Evolutionary conservation across 2,888 invertebrate species (phyloP).

Genomic region (Rhogogaster chlorosoma): DNA sequence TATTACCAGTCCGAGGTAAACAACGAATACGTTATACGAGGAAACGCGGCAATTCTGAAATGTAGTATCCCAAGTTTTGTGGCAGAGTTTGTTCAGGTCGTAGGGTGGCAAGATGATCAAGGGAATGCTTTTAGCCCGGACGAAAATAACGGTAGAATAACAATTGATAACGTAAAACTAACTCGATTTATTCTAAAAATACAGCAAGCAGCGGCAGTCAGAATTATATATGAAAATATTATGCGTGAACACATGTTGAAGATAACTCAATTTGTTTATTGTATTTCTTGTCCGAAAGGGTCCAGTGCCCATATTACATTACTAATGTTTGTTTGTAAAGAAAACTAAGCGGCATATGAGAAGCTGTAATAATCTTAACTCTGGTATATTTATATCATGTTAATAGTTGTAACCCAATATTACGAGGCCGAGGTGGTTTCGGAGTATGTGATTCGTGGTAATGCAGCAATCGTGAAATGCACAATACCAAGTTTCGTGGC

Average conservation of each 20-base stretch:
- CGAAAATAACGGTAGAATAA: slow-evolving; percentile 70
- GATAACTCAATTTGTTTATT: background rate
- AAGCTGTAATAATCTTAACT: background rate
- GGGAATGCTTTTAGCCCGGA: slow-evolving; percentile 76
- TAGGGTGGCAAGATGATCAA: slow-evolving; percentile 85
- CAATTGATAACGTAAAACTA: background rate
- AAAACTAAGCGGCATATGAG: background rate
- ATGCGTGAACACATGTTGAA: background rate
- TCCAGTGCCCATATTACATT: background rate
- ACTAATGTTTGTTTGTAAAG: background rate
- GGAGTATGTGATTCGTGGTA: slow-evolving; percentile 93
- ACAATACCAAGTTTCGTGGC: slow-evolving; percentile 94
- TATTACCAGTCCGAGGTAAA: slow-evolving; percentile 94
- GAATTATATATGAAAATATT: background rate
- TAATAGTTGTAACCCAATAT: slow-evolving; percentile 91
- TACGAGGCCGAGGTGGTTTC: slow-evolving; percentile 95
- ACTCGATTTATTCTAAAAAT: background rate
- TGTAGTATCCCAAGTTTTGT: slow-evolving; percentile 95
- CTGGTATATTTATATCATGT: background rate
- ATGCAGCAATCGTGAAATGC: slow-evolving; percentile 92
- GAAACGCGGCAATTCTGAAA: slow-evolving; percentile 92
- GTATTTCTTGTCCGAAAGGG: background rate
- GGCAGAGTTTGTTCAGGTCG: slow-evolving; percentile 94
- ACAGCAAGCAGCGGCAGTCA: slow-evolving; percentile 48
- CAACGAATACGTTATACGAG: slow-evolving; percentile 93